A percentile compares a stretch with the other conserved stretches of the same genome.
Evolutionary conservation across 2,113 vertebrate species (phyloP).

Genomic region (Agapornis roseicollis): DNA sequence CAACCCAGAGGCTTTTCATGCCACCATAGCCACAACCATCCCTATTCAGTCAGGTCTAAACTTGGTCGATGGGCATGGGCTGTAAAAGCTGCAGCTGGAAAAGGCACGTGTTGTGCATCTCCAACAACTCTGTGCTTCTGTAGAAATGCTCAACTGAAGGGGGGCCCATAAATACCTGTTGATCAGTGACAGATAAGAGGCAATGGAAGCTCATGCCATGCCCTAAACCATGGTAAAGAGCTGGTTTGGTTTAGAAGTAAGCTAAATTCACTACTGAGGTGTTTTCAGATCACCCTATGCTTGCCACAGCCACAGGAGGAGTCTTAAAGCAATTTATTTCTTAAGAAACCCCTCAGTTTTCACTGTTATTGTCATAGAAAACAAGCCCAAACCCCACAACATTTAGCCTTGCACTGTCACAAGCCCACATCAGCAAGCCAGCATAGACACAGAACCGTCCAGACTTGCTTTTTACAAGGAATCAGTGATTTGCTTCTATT

Average conservation of each 20-base stretch:
- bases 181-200: not conserved
- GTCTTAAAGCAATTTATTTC: not conserved
- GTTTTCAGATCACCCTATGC: not conserved
- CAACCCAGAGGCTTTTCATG: not conserved
- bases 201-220: not conserved
- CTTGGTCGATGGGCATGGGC: not conserved
- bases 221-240: not conserved
- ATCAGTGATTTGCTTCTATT: not conserved
- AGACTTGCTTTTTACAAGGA: not conserved
- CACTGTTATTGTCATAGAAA: not conserved
- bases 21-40: not conserved
- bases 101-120: not conserved
- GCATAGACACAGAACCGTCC: not conserved
- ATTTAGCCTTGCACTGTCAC: not conserved
- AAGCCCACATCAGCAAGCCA: not conserved
- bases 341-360: not conserved
- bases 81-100: not conserved
- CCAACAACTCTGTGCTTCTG: not conserved
- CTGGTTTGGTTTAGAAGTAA: not conserved
- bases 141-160: not conserved
- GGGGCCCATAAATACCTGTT: not conserved
- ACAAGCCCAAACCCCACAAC: not conserved
- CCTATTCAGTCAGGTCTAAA: not conserved
- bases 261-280: not conserved
- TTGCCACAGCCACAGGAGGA: not conserved